Evolutionary conservation across 2,797 vertebrate genomes (phyloP), one percentile per base, ranked within the genome.

Genomic region (Xiphophorus birchmanni): DNA sequence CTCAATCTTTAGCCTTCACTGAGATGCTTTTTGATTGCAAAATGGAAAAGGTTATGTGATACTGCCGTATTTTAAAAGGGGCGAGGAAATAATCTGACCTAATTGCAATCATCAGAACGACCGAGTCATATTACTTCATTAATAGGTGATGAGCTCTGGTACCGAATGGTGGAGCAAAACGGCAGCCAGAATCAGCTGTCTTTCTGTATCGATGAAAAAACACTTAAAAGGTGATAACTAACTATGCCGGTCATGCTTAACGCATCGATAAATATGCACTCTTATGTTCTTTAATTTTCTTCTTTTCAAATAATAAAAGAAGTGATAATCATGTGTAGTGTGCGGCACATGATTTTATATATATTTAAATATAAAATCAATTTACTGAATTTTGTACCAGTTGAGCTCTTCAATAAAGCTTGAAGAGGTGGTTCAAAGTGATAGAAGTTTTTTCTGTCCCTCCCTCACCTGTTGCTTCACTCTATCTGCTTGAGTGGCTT

Each of bases 161-260:
- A 77, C 89, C 84, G 87, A 93, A 90, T 72, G 76, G 87, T 56
- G 83, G 82, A 90, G 88, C 86, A 92, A 91, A 93, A 92, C 78
- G 67, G 78, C 84, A 50, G 77, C 79, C 78, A 74, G 82, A 84
- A 78, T 86, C 80, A 71, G 77, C 47, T 26, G 37, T 29, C 56
- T 74, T 92, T 82, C 93, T 94, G 92, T 67, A 95, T 90, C 17
- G 40, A 88, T 95, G 92, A 95, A 80, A 94, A 95, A 92, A 32
- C 82, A 85, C 79, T 82, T 75, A 91, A 90, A 84, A 80, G 77
- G 26, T 72, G 71, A 90, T 90, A 93, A 92, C 80, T 79, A 18
- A 52, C 90, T 84, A 67, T 82, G 80, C 81, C 23, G 26, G 73
- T 65, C 52, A 79, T 60, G 74, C 65, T 47, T 83, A 50, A 23